These are phyloP conservation scores for Manis pentadactyla DNA, from an alignment of 2,797 vertebrate genomes.

Conservation along the genomic window DNA sequence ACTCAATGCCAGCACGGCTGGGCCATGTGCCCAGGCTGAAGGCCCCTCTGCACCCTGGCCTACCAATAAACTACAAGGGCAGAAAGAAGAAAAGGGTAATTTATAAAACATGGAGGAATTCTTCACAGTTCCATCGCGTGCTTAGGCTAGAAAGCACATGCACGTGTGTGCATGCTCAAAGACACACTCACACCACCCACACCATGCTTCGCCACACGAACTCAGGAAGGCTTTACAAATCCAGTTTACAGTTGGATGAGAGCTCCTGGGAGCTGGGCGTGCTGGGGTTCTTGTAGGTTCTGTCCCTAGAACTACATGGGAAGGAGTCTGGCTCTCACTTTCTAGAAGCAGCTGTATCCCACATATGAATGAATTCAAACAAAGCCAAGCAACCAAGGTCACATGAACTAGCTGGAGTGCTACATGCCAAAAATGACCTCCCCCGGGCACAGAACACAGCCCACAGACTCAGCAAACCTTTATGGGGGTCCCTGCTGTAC, in stretches of 20 bases:
- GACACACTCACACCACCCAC: not conserved
- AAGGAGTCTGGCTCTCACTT: constrained; percentile 26
- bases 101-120: constrained; percentile 82
- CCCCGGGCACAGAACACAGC: not conserved
- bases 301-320: not conserved
- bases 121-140: constrained; percentile 25
- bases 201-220: not conserved
- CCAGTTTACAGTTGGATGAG: not conserved
- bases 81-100: constrained; percentile 83
- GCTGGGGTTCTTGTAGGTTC: not conserved
- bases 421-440: not conserved
- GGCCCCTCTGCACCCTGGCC: constrained; percentile 63
- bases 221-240: not conserved
- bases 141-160: constrained; percentile 7
- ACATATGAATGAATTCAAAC: not conserved
- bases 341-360: constrained; percentile 18
- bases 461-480: not conserved
- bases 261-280: not conserved
- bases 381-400: constrained; percentile 36
- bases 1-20: constrained; percentile 73
- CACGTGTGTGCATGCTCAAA: constrained; percentile 22
- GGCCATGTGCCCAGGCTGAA: constrained; percentile 61
- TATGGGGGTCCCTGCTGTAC: not conserved
- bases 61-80: constrained; percentile 68
- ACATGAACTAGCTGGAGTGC: not conserved